phyloP scores from a whole-genome alignment of 2,888 invertebrate species.

The Rhyacophila evoluta region DNA sequence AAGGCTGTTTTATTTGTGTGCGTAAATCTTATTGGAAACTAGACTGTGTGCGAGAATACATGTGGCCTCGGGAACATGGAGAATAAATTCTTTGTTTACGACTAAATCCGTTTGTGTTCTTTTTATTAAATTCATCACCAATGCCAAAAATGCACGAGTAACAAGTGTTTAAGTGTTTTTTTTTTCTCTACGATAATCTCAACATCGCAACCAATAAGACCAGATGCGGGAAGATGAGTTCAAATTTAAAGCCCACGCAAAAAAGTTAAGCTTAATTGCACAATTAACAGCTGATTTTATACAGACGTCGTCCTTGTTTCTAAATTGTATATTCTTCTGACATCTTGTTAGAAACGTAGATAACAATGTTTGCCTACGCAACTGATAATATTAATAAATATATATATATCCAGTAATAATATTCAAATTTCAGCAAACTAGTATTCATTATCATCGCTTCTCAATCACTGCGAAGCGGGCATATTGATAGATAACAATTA shows the following conservation, averaged over 20 bases:
- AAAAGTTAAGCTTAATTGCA: background rate
- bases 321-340: too few species aligned
- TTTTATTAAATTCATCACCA: conserved; percentile 3
- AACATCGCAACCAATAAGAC: background rate
- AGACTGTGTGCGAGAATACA: background rate
- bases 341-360: too few species aligned
- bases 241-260: background rate
- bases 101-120: conserved; percentile 18
- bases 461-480: too few species aligned
- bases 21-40: background rate
- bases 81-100: conserved; percentile 24
- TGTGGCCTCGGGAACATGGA: conserved; percentile 17
- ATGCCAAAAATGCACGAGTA: conserved; percentile 13
- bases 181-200: background rate
- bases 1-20: conserved; percentile 16
- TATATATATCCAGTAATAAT: too few species aligned
- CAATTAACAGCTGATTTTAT: background rate
- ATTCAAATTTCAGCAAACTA: too few species aligned
- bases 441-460: too few species aligned
- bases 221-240: background rate
- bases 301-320: too few species aligned
- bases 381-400: too few species aligned
- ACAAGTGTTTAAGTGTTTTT: background rate
- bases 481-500: too few species aligned
- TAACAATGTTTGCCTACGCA: too few species aligned